A percentile compares a stretch with the other conserved stretches of the same genome.
Evolutionary conservation across 2,888 invertebrate genomes (phyloP).

Genomic region (Aphidoletes aphidimyza): DNA sequence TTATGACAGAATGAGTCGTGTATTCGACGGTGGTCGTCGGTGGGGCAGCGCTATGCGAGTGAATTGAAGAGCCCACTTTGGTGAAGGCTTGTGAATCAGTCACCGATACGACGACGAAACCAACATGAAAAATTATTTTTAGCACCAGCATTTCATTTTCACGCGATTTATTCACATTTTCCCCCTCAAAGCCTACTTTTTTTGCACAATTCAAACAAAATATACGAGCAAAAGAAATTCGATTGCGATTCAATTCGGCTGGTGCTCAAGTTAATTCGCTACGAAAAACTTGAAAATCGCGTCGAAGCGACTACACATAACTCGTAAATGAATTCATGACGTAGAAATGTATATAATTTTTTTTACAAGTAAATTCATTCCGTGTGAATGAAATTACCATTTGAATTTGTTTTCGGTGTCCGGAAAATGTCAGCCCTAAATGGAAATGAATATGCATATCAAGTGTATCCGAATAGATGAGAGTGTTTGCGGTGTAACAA

Average conservation of each 20-base stretch:
- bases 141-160: slow-evolving; percentile 22
- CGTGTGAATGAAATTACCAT: neutral
- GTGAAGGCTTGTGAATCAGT: neutral
- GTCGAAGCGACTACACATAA: neutral
- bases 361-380: too few relatives aligned
- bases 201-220: neutral
- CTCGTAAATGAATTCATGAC: neutral
- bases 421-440: too few relatives aligned
- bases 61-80: too few relatives aligned
- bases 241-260: too few relatives aligned
- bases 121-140: slow-evolving; percentile 16
- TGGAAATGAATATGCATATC: too few relatives aligned
- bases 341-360: neutral
- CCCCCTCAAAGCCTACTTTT: neutral
- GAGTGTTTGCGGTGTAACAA: too few relatives aligned
- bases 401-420: neutral
- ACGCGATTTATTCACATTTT: slow-evolving; percentile 36
- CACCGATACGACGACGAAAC: neutral
- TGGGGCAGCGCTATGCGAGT: too few relatives aligned
- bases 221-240: too few relatives aligned
- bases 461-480: too few relatives aligned
- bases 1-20: too few relatives aligned
- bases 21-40: too few relatives aligned
- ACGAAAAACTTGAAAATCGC: neutral
- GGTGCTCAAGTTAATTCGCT: too few relatives aligned